Conservation (phyloP, 2,113 vertebrate species). For the Crotalus viridis region DNA sequence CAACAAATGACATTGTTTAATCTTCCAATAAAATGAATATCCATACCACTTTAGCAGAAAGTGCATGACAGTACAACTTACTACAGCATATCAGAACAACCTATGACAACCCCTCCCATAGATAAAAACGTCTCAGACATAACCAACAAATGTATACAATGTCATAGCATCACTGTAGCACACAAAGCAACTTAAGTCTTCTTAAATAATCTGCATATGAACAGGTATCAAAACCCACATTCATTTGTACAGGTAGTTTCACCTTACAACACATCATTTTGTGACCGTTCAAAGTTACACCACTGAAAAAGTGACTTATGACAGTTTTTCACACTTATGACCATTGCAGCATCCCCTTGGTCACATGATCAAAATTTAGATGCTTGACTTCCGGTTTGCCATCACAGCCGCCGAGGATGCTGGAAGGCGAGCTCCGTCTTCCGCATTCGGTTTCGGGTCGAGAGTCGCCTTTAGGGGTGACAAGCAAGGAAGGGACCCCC, state of each 20-base stretch:
- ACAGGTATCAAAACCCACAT: background rate
- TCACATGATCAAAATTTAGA: too few species aligned
- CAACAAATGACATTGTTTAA: background rate
- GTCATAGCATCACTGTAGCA: background rate
- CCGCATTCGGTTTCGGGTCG: too few species aligned
- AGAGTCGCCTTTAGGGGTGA: too few species aligned
- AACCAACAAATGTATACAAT: background rate
- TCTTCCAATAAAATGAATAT: background rate
- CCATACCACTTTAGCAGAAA: background rate
- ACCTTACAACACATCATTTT: too few species aligned
- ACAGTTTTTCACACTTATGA: too few species aligned
- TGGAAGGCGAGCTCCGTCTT: too few species aligned
- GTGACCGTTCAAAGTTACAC: too few species aligned
- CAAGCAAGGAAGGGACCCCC: too few species aligned
- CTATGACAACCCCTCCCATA: background rate
- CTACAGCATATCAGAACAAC: background rate
- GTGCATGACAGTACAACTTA: background rate
- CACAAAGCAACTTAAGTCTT: background rate
- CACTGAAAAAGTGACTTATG: too few species aligned
- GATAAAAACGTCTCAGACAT: background rate
- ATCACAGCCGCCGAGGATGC: too few species aligned
- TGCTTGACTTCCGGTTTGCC: too few species aligned
- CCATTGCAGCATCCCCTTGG: too few species aligned
- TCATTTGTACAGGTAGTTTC: background rate
- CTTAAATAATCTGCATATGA: background rate